Percentiles rank a stretch among this genome's conserved stretches.
Conservation (phyloP, 2,113 vertebrate species). For the Alexandromys fortis region DNA sequence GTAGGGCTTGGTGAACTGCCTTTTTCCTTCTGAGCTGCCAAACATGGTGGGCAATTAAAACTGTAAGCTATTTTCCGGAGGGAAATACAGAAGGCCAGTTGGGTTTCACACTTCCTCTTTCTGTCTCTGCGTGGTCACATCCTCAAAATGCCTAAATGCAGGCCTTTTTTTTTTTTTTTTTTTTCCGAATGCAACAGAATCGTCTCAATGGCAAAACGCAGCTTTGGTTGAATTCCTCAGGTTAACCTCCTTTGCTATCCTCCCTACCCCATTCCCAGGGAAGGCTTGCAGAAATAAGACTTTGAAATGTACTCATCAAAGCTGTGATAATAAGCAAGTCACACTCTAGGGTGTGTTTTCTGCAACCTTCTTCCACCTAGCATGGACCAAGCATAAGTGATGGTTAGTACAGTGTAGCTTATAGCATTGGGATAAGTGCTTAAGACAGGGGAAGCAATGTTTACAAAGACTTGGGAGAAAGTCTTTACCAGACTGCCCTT, state of each 20-base stretch:
- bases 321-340: background rate
- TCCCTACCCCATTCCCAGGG: background rate
- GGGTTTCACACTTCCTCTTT: constrained; percentile 68
- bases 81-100: constrained; percentile 78
- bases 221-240: background rate
- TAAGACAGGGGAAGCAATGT: background rate
- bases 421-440: background rate
- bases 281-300: background rate
- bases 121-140: constrained; percentile 73
- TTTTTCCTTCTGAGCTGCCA: constrained; percentile 86
- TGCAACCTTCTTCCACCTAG: background rate
- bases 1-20: constrained; percentile 81
- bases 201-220: background rate
- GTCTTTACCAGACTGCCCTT: background rate
- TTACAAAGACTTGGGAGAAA: background rate
- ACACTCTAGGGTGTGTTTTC: background rate
- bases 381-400: background rate
- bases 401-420: background rate
- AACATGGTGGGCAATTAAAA: constrained; percentile 87
- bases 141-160: constrained; percentile 27
- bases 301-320: background rate
- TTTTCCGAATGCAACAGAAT: constrained; percentile 14
- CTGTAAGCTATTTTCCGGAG: constrained; percentile 82
- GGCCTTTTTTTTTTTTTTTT: background rate
- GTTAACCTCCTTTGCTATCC: background rate